phyloP scores from a whole-genome alignment of 2,113 vertebrate species.

The Silurus asotus region DNA sequence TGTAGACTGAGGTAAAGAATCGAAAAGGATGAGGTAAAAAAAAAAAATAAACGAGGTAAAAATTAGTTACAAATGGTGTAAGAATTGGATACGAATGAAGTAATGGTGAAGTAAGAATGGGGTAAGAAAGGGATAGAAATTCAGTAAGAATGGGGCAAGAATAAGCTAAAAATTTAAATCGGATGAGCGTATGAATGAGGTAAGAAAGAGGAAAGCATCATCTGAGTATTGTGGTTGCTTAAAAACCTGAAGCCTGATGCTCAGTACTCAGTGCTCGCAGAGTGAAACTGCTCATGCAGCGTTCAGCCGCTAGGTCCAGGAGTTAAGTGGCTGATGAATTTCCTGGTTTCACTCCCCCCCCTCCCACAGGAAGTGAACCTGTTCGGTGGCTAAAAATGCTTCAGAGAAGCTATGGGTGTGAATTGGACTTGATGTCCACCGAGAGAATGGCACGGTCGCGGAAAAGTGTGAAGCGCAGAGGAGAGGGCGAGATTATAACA shows the following conservation, averaged over 20 bases:
- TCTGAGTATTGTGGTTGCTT: background rate
- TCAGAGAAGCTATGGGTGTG: background rate
- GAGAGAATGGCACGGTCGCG: background rate
- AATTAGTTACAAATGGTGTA: too few relatives aligned
- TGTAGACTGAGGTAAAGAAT: background rate
- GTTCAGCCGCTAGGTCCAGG: background rate
- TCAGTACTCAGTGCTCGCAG: background rate
- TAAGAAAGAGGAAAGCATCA: too few relatives aligned
- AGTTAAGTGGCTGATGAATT: background rate
- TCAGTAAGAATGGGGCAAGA: too few relatives aligned
- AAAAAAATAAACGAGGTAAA: too few relatives aligned
- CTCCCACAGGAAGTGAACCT: background rate
- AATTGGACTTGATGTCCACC: background rate
- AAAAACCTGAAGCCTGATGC: background rate
- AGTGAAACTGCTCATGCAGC: background rate
- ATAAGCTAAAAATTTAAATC: too few relatives aligned
- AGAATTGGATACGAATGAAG: too few relatives aligned
- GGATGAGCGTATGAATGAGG: too few relatives aligned
- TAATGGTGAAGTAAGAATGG: too few relatives aligned
- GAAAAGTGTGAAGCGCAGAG: constrained; percentile 8
- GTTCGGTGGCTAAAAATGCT: background rate
- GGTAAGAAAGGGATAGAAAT: too few relatives aligned
- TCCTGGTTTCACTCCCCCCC: background rate
- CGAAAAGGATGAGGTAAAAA: too few relatives aligned
- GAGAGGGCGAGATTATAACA: constrained; percentile 22